Evolutionary conservation across 2,113 vertebrate species (phyloP), one percentile per base, ranked within the genome.

Genomic region (Noctilio leporinus): DNA sequence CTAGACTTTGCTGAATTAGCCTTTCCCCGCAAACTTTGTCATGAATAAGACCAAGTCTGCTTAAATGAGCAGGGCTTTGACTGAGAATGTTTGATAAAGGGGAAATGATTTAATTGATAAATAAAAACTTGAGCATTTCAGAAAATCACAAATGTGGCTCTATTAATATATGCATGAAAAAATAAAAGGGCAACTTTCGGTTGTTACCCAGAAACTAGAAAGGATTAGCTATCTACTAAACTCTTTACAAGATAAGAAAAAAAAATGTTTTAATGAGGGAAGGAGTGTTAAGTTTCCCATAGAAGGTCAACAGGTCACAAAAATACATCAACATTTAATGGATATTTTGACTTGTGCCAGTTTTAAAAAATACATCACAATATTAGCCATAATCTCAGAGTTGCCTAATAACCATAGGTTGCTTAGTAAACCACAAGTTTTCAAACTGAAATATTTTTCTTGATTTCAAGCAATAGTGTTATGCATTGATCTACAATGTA

Each of bases 51-150:
- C 17, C 1, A 57, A 75, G 82, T 86, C 35, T 81, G 15, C 10
- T 88, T 77, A 57, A 96, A 82, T 19, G 49, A 26, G 67, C 19
- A 85, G 59, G n/a, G 49, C 76, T 93, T 96, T 59, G 85, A 73
- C 43, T 19, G 77, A 90, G 93, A 96, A 85, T 83, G 14, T 91
- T 85, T 51, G 14, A 90, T 24, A 85, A 75, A 83, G 4, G 89
- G 38, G 22, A 95, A 90, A 75, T 65, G 78, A 77, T 69, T 94
- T 93, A 93, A 83, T 43, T 77, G 22, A 82, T 86, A 87, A 89
- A 69, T 88, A 35, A 67, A 78, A 91, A 86, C 55, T 8, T 96
- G 51, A 53, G 20, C 5, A 70, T 80, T 82, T 88, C 5, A 59
- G 24, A 26, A 86, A 91, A 86, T 83, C 15, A 78, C 76, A 93